phyloP scores from a whole-genome alignment of 2,888 invertebrate genomes.

The Mechanitis mazaeus region DNA sequence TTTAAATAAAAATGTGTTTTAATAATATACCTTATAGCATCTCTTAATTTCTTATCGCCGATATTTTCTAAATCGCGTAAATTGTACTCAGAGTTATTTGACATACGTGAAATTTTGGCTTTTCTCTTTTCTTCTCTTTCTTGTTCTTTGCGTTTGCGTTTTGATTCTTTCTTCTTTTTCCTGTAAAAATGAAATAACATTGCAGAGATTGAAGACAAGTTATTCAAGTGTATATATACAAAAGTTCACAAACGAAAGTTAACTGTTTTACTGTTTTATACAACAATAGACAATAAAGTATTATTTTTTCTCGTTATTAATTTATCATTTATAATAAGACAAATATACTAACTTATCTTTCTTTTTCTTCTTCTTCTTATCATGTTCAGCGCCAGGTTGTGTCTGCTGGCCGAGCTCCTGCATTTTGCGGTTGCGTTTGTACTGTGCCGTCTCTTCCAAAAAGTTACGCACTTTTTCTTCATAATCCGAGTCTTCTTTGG shows the following conservation, averaged over 20 bases:
- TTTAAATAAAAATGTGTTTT: not conserved
- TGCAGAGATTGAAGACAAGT: not conserved
- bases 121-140: constrained; percentile 83
- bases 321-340: not conserved
- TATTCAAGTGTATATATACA: too few relatives aligned
- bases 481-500: constrained; percentile 89
- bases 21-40: constrained; percentile 78
- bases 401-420: constrained; percentile 79
- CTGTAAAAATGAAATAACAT: constrained; percentile 34
- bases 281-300: too few relatives aligned
- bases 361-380: constrained; percentile 73
- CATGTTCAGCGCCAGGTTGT: constrained; percentile 64
- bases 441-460: constrained; percentile 87
- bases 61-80: constrained; percentile 80
- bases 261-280: too few relatives aligned
- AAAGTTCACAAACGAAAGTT: too few relatives aligned
- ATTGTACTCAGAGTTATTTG: constrained; percentile 75
- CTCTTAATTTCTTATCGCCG: constrained; percentile 79
- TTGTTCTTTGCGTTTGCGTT: constrained; percentile 83
- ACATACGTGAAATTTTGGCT: constrained; percentile 77
- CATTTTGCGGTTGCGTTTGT: constrained; percentile 83
- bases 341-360: constrained; percentile 68
- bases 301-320: too few relatives aligned
- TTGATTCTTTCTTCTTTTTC: constrained; percentile 84
- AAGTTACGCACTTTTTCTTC: constrained; percentile 91